Conservation (phyloP, 1,140 invertebrate genomes). For the Magallana ariakensis region DNA sequence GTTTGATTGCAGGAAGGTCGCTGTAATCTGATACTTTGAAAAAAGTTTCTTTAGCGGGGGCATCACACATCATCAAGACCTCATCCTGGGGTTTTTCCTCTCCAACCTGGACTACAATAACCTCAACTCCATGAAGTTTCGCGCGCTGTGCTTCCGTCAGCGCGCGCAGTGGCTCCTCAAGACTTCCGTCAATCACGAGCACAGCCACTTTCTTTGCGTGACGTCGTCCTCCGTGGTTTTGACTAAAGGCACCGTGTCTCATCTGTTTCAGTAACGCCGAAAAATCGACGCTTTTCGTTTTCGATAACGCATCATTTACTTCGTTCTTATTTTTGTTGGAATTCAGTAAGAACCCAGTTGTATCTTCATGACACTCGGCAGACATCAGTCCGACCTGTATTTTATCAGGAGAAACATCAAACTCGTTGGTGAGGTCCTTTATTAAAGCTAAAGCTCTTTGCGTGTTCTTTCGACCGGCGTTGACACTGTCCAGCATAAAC, state of each 20-base stretch:
- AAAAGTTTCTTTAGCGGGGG: slow-evolving; percentile 65
- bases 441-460: slow-evolving; percentile 68
- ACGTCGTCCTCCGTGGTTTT: slow-evolving; percentile 58
- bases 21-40: slow-evolving; percentile 69
- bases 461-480: slow-evolving; percentile 67
- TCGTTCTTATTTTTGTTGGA: slow-evolving; percentile 52
- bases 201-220: slow-evolving; percentile 68
- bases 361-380: slow-evolving; percentile 57
- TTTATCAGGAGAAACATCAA: slow-evolving; percentile 65
- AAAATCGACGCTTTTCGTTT: slow-evolving; percentile 58
- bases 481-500: slow-evolving; percentile 72
- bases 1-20: slow-evolving; percentile 59
- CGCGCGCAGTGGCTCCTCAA: slow-evolving; percentile 63
- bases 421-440: slow-evolving; percentile 58
- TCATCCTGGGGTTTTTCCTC: slow-evolving; percentile 60
- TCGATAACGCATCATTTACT: slow-evolving; percentile 52
- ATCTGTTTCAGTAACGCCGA: slow-evolving; percentile 62
- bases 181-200: slow-evolving; percentile 66
- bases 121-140: slow-evolving; percentile 67
- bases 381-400: slow-evolving; percentile 69
- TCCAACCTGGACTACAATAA: slow-evolving; percentile 69
- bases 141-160: slow-evolving; percentile 73
- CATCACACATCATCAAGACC: slow-evolving; percentile 68
- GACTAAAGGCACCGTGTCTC: slow-evolving; percentile 60
- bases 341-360: slow-evolving; percentile 59